Percentiles rank a stretch among this genome's conserved stretches.
These are phyloP conservation scores for Phylloscopus trochiloides DNA, from an alignment of 2,113 vertebrate genomes.

Conservation along the genomic window DNA sequence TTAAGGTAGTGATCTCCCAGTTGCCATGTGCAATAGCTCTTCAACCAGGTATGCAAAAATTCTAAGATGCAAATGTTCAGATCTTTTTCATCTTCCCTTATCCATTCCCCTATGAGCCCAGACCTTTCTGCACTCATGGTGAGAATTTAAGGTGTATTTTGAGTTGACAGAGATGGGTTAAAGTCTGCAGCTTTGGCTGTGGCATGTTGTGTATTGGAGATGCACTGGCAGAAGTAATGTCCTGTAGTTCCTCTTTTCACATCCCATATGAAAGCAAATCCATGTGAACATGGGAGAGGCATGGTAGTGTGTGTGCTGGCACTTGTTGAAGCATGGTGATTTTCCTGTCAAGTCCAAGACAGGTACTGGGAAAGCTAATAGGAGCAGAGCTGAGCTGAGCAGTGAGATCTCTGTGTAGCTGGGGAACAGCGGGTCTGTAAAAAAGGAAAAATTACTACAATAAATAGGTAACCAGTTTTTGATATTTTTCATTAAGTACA, in stretches of 20 bases:
- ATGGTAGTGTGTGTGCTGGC: accelerated
- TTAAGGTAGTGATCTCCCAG: background rate
- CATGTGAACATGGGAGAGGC: background rate
- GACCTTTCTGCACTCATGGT: background rate
- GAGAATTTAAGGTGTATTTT: background rate
- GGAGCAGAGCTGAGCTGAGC: background rate
- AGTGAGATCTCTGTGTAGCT: background rate
- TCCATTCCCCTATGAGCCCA: background rate
- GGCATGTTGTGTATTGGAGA: background rate
- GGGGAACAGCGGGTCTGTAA: background rate
- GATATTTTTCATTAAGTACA: background rate
- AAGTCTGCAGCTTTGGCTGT: background rate
- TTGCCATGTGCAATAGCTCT: background rate
- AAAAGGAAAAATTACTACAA: background rate
- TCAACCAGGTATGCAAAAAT: background rate
- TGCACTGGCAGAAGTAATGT: background rate
- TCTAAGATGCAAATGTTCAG: background rate
- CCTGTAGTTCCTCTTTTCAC: background rate
- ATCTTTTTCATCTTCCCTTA: background rate
- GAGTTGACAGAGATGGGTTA: background rate
- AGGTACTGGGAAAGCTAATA: background rate
- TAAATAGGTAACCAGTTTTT: background rate
- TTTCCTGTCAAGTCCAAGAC: background rate
- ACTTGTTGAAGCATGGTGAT: background rate
- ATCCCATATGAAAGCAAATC: background rate